A percentile compares a stretch with the other conserved stretches of the same genome.
Evolutionary conservation across 2,113 vertebrate species (phyloP).

Genomic region (Spizaetus ornatus): DNA sequence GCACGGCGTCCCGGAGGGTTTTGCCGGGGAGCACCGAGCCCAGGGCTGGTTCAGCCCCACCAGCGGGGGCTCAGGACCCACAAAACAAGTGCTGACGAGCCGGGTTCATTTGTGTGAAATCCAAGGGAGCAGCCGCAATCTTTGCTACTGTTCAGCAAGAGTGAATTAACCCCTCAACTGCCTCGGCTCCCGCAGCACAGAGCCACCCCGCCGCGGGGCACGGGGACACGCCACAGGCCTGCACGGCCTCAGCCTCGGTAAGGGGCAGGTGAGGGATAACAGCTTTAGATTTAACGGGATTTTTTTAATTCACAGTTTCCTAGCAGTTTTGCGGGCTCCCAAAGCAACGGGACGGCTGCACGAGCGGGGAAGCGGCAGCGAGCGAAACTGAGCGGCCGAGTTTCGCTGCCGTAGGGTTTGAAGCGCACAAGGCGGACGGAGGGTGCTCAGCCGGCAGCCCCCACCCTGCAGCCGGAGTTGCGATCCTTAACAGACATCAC

Average conservation of each 20-base stretch:
- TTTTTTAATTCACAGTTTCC: not conserved
- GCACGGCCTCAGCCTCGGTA: not conserved
- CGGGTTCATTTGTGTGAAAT: not conserved
- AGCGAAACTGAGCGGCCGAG: not conserved
- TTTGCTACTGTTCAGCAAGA: not conserved
- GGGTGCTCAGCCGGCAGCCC: too few species aligned
- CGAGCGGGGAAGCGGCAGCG: not conserved
- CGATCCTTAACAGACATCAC: rapidly evolving
- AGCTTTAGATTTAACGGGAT: not conserved
- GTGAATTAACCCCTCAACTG: not conserved
- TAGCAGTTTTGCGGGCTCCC: not conserved
- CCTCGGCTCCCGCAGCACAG: not conserved
- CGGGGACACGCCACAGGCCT: not conserved
- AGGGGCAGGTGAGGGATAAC: too few species aligned
- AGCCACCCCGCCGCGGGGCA: too few species aligned
- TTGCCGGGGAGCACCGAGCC: rapidly evolving
- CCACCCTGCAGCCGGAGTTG: not conserved
- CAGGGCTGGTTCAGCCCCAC: not conserved
- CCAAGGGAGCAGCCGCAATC: not conserved
- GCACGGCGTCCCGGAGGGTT: rapidly evolving
- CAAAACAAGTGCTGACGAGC: not conserved
- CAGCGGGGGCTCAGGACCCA: not conserved
- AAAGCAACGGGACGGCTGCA: rapidly evolving
- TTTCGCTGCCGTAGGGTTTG: not conserved
- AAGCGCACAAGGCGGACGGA: not conserved